These are phyloP conservation scores for Heliconius ismenius DNA, from an alignment of 2,888 invertebrate species.

Conservation along the genomic window DNA sequence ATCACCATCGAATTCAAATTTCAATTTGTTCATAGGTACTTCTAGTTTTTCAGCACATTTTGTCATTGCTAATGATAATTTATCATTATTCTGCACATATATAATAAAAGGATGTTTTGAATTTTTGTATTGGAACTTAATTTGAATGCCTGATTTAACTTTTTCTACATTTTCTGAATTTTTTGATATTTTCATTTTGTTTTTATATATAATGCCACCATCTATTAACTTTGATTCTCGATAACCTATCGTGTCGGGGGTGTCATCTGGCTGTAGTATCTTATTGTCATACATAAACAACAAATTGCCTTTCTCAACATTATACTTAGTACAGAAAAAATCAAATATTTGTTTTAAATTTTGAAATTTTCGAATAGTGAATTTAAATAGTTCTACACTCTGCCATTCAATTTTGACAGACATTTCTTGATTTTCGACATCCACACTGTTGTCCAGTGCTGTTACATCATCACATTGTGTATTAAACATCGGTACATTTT, in stretches of 20 bases:
- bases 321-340: conserved; percentile 62
- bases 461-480: conserved; percentile 48
- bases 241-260: conserved; percentile 69
- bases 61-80: conserved; percentile 65
- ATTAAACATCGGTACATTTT: conserved; percentile 58
- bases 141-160: conserved; percentile 53
- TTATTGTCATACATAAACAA: conserved; percentile 68
- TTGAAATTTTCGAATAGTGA: conserved; percentile 67
- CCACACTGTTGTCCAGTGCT: conserved; percentile 41
- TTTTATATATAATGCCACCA: conserved; percentile 66
- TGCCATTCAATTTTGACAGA: conserved; percentile 77
- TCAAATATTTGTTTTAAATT: conserved; percentile 69
- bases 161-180: conserved; percentile 23
- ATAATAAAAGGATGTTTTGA: conserved; percentile 66
- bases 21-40: conserved; percentile 62
- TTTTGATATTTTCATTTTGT: conserved; percentile 51
- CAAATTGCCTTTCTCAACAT: conserved; percentile 59
- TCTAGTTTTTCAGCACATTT: conserved; percentile 75
- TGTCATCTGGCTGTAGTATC: conserved; percentile 66
- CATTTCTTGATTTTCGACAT: conserved; percentile 69
- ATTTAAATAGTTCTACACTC: conserved; percentile 64
- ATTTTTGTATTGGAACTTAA: conserved; percentile 75
- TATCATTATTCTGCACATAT: conserved; percentile 57
- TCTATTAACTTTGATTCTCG: conserved; percentile 74
- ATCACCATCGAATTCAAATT: conserved; percentile 81